Evolutionary conservation across 2,113 vertebrate species (phyloP).

Genomic region (Eurypyga helias): DNA sequence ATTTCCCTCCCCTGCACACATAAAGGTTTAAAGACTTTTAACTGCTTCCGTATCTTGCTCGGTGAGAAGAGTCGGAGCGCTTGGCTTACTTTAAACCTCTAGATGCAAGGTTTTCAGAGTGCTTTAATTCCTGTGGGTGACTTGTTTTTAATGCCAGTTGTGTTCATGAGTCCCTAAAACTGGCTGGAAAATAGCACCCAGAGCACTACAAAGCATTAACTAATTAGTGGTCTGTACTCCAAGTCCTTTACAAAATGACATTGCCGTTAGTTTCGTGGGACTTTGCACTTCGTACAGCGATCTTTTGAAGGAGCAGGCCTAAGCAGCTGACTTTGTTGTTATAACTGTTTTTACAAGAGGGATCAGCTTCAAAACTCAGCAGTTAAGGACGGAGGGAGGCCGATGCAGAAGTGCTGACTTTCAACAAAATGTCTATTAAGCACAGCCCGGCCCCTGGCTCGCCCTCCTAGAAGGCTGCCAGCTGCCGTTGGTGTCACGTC

Average conservation of each 20-base stretch:
- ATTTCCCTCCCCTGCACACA: background rate
- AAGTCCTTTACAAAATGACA: background rate
- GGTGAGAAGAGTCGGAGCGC: background rate
- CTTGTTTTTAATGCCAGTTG: background rate
- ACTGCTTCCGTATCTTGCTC: background rate
- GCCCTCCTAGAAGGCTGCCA: background rate
- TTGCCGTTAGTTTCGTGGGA: accelerated
- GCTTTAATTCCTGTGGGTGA: background rate
- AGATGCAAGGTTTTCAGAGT: background rate
- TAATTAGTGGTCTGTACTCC: background rate
- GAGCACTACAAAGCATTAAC: background rate
- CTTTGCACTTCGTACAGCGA: background rate
- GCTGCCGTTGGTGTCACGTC: background rate
- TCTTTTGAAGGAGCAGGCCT: accelerated
- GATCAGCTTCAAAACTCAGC: background rate
- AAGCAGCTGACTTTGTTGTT: background rate
- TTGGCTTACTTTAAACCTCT: background rate
- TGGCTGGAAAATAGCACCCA: background rate
- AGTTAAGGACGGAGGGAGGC: accelerated
- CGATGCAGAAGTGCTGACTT: background rate
- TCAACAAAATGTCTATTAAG: background rate
- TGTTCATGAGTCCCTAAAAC: background rate
- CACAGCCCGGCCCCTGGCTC: background rate
- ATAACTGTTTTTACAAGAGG: background rate
- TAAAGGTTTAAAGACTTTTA: background rate